Conservation (phyloP, 1,140 invertebrate genomes). For the Drosophila kepulauana region DNA sequence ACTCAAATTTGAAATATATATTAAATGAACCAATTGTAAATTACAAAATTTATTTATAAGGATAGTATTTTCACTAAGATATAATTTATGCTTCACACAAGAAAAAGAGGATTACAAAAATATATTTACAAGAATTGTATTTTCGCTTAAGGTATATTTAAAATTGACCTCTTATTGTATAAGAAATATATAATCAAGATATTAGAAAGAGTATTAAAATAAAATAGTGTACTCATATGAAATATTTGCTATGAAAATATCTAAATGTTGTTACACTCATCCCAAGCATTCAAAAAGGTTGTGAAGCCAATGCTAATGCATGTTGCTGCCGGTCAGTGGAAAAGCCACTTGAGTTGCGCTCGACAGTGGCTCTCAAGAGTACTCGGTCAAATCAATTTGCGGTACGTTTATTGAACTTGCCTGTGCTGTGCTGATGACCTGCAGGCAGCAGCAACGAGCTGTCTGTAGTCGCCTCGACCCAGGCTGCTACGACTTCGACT, state of each 20-base stretch:
- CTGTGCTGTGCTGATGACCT: slow-evolving; percentile 39
- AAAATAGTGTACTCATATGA: too few relatives aligned
- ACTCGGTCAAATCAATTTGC: slow-evolving; percentile 76
- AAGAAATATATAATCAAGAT: too few relatives aligned
- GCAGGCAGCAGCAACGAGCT: slow-evolving; percentile 11
- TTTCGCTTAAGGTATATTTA: too few relatives aligned
- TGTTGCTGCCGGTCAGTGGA: slow-evolving; percentile 16
- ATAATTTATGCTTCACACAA: too few relatives aligned
- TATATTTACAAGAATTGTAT: too few relatives aligned
- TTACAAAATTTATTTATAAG: too few relatives aligned
- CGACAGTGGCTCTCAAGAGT: slow-evolving; percentile 49
- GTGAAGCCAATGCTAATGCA: slow-evolving; percentile 22
- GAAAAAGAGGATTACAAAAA: too few relatives aligned
- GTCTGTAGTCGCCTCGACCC: not conserved
- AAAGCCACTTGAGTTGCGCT: slow-evolving; percentile 27
- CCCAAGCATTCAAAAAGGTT: not conserved
- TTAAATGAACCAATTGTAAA: too few relatives aligned
- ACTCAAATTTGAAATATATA: too few relatives aligned
- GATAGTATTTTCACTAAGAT: too few relatives aligned
- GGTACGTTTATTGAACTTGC: slow-evolving; percentile 76
- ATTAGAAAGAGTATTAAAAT: too few relatives aligned
- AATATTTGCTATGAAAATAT: not conserved
- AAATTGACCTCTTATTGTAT: too few relatives aligned
- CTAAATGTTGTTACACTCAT: slow-evolving; percentile 3
- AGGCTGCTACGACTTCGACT: not conserved